Evolutionary conservation across 2,113 vertebrate species (phyloP), one percentile per base, ranked within the genome.

Genomic region (Ciconia maguari): DNA sequence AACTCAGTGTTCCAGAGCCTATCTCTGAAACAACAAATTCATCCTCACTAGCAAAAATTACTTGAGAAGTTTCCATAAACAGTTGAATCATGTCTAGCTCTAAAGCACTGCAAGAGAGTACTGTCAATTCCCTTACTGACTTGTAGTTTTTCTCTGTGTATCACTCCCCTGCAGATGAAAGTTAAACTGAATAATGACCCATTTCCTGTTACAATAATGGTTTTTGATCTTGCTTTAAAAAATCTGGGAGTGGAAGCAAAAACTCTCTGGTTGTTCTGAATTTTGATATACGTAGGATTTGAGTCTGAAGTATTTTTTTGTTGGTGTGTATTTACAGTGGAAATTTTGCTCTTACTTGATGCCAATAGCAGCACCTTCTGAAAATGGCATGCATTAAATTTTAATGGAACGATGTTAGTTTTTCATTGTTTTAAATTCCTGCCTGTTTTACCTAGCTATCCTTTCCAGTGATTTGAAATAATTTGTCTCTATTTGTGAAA

Each of bases 101-200:
- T 54, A 32, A 83, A 75, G 34, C 7, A 8, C 7, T 83, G 36
- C 65, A 66, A 38, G 58, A 69, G 17, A 41, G 14, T 11, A 3
- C 46, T 88, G 88, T 66, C 76, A 68, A 57, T 55, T 75, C 30
- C 58, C 42, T 83, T 51, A 75, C 42, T 48, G 54, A 36, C n/a
- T 81, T 32, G 0, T 48, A 54, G 34, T 17, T 89, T 70, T 69
- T 62, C 34, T 77, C 44, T n/a, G 38, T 49, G 21, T 55, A 77
- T 90, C 46, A 42, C 75, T 92, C 46, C 65, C 38, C 79, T 87
- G 38, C 66, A 92, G 55, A 89, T 72, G 91, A 70, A 87, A 93
- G 83, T 76, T 87, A 81, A 89, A 94, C 84, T 89, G 70, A 93
- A 58, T 94, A 82, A 92, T 92, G 89, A 75, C 89, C 86, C 61